Base-by-base conservation (phyloP, 2,797 vertebrate genomes). In the Sebastes steindachneri region DNA sequence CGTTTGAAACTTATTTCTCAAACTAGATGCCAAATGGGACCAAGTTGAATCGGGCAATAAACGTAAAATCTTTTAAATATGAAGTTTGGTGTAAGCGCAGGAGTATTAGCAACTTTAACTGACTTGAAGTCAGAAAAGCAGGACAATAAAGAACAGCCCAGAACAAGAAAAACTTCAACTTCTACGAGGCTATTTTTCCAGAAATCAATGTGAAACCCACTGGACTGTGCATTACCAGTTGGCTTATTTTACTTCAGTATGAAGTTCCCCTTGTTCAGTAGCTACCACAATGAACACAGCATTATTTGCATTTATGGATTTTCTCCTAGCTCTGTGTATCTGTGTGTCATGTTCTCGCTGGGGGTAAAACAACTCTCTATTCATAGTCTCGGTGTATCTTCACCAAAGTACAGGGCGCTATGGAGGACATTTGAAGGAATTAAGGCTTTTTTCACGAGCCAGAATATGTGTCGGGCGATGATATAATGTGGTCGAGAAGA, bases 291-390 rank as follows among this genome's bases (percentile, higher is more conserved):
- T 79, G 82, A 88, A 83, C 68, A 84, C 72, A 67, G 73, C 63
- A 10, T 70, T 31, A 91, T 90, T 91, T 93, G 84, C 89, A 93
- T 92, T 85, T 90, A 91, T 93, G 29, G 91, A 92, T 93, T 93
- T 90, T 68, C 81, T 88, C 63, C 73, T 3, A 31, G 55, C 37
- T 0, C 35, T 48, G 29, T 72, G 69, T 60, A 6, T 85, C 75
- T 67, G 41, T 77, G 68, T 77, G 71, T 81, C 81, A 59, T 86
- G 80, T 79, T 73, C 69, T 85, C 2, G 21, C 77, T 69, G 19
- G 75, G 15, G 63, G 29, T 66, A 60, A 74, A 68, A 73, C 14
- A 77, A 65, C 19, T 53, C 57, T 80, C 74, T 81, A 77, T 90
- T 90, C 75, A 79, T 73, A 80, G 51, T 51, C 62, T 75, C 31